Base-by-base conservation (phyloP, 2,113 vertebrate species). In the Spea bombifrons region DNA sequence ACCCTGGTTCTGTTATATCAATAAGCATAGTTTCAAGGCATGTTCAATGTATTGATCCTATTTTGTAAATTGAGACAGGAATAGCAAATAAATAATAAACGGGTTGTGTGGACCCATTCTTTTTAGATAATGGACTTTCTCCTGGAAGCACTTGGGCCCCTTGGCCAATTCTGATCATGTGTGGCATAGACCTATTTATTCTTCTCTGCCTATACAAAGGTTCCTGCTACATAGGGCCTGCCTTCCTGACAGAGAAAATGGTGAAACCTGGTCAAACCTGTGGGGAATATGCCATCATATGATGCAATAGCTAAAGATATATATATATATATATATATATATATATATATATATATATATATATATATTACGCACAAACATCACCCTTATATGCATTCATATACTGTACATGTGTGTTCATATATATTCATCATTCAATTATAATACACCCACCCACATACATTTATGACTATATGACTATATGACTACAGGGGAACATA, bases 331-430 rank as follows among this genome's bases (percentile, higher is more conserved):
- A 55, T 55, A 55, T 55, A 55, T 55, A 55, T 55, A 55, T 55
- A 55, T 55, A 55, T 55, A 55, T 55, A 55, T 55, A 55, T 55
- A 55, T 55, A 55, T 55, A 55, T 55, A 55, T 55, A 55, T 55
- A 55, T 55, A 55, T 55, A 55, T 55, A 55, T 55, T 8, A 55
- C 12, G 52, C 7, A 13, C 52, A 7, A 8, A 13, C 7, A 8
- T 55, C 52, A 8, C 7, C 7, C 12, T 55, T 55, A 13, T 55
- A 13, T 55, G 52, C 52, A 55, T 55, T 55, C 12, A 7, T 8
- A 8, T 55, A 8, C 7, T 55, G 52, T 8, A 55, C 12, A 55
- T 55, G 12, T 55, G 7, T 55, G 52, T 55, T 13, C 52, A 55
- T 3, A 55, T 55, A 7, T 55, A 55, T 55, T 55, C 52, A 7